Percentiles rank a stretch among this genome's conserved stretches.
These are phyloP conservation scores for Penaeus monodon DNA, from an alignment of 2,888 invertebrate species.

Conservation along the genomic window DNA sequence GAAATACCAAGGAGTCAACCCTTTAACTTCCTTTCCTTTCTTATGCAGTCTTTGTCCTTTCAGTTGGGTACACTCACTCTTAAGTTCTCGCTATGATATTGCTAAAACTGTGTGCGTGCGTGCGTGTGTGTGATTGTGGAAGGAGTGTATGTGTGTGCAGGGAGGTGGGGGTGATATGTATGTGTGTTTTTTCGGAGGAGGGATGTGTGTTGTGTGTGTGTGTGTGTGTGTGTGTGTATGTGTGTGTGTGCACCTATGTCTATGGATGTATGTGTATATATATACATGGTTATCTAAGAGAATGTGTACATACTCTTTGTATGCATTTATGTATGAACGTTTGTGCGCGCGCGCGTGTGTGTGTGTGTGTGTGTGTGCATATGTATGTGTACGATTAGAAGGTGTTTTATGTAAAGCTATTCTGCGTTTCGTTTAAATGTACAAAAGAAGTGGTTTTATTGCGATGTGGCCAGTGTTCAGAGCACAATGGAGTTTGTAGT, in stretches of 20 bases:
- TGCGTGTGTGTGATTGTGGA: neutral
- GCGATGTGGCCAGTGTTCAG: no score
- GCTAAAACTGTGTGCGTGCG: neutral
- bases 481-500: no score
- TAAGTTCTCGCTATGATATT: neutral
- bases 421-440: no score
- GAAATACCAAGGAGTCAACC: no score
- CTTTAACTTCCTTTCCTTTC: no score
- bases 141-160: neutral
- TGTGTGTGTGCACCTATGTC: neutral
- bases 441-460: no score
- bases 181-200: neutral
- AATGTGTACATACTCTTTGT: neutral
- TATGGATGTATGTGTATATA: neutral
- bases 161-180: neutral
- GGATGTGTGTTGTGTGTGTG: neutral
- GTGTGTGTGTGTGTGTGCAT: neutral
- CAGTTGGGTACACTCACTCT: no score
- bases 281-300: neutral
- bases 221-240: conserved; percentile 15
- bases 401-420: no score
- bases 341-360: neutral
- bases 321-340: neutral
- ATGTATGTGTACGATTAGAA: neutral
- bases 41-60: no score